Base-by-base conservation (phyloP, 2,888 invertebrate genomes). In the Drosophila macrospina region DNA sequence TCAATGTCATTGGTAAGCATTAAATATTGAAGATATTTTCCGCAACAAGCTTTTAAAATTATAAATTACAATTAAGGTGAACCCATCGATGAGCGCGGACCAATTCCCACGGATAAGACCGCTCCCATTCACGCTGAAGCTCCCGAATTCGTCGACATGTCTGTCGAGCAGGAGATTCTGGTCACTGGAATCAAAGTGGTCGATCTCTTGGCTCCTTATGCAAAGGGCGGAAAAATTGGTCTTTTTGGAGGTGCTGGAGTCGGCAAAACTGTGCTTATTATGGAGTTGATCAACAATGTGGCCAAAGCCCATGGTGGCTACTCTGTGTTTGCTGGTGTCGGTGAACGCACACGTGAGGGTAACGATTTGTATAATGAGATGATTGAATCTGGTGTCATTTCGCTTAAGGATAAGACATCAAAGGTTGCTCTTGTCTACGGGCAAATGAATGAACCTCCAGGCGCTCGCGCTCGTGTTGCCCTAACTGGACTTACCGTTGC, bases 391-490 rank as follows among this genome's bases (percentile, higher is more conserved):
- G 97, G 97, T 90, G 98, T 98, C 85, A 98, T 98, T 92, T 97
- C 97, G 36, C 93, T 98, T 15, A 97, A 95, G 91, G 97, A 97
- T 91, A 96, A 97, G 92, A 95, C 95, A 41, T 98, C 98, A 5
- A 98, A 98, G 69, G 89, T 90, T 24, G 96, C 98, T 0, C 95
- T 98, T 56, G 98, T 98, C 75, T 98, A 98, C 89, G 98, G 98
- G 62, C 98, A 98, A 93, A 98, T 98, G 98, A 98, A 98, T 91
- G 98, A 98, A 93, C 98, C 98, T 60, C 98, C 98, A 69, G 98
- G 98, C 86, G 98, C 98, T 62, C 96, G 98, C 92, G 97, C 98
- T 86, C 96, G 98, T 92, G 98, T 98, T 61, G 98, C 97, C 68
- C 93, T 98, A 77, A 97, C 98, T 86, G 98, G 98, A 80, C 93